Evolutionary conservation across 2,113 vertebrate genomes (phyloP).

Genomic region (Heptranchias perlo): DNA sequence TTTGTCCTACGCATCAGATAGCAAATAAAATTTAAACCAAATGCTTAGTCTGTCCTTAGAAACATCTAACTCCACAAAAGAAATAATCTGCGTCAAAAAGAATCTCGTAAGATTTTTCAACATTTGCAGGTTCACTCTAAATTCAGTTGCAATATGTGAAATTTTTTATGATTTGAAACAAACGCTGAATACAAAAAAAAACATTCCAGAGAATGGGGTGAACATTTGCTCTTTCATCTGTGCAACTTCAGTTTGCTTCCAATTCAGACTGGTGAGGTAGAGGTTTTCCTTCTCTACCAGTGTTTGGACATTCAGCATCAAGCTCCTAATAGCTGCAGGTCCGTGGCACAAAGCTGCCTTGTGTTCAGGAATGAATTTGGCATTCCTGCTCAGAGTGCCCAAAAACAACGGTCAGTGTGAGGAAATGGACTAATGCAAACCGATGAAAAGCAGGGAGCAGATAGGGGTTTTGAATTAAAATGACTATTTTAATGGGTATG

Average conservation of each 20-base stretch:
- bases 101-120: background rate
- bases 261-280: background rate
- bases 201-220: background rate
- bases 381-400: background rate
- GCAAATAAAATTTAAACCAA: background rate
- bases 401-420: background rate
- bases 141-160: background rate
- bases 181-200: background rate
- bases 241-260: background rate
- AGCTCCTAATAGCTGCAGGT: background rate
- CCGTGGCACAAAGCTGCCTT: background rate
- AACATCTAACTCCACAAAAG: background rate
- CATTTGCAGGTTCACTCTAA: background rate
- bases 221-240: background rate
- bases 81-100: background rate
- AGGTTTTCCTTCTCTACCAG: background rate
- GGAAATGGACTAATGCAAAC: background rate
- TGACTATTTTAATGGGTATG: background rate
- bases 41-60: background rate
- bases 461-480: slow-evolving; percentile 17
- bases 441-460: background rate
- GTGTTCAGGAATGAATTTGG: background rate
- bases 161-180: background rate
- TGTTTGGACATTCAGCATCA: background rate
- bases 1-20: background rate